phyloP scores from a whole-genome alignment of 2,113 vertebrate genomes.

The Zapus hudsonius region DNA sequence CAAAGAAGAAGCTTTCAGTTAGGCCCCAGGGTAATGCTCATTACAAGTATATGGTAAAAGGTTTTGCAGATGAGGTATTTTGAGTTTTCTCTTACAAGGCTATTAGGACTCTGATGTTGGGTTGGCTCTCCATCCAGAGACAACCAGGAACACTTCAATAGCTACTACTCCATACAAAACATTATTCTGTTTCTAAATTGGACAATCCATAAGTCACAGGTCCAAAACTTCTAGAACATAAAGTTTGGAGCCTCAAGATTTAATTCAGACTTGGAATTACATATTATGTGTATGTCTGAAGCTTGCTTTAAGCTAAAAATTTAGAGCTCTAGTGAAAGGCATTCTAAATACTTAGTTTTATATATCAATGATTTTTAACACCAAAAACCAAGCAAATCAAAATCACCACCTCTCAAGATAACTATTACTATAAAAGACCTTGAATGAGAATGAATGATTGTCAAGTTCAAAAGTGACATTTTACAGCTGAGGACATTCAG shows the following conservation, averaged over 20 bases:
- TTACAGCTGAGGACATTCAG: neutral
- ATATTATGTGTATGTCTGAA: neutral
- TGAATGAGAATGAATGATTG: conserved; percentile 12
- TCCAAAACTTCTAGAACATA: neutral
- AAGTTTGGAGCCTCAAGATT: conserved; percentile 16
- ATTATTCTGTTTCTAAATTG: conserved; percentile 31
- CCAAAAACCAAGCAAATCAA: neutral
- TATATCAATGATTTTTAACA: neutral
- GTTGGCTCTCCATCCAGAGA: conserved; percentile 48
- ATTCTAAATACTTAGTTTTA: conserved; percentile 16
- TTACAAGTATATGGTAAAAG: conserved; percentile 55
- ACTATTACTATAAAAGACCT: neutral
- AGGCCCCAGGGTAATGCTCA: conserved; percentile 47
- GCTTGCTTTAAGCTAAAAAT: conserved; percentile 30
- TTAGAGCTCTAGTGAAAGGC: neutral
- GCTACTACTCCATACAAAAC: conserved; percentile 32
- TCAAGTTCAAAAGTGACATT: neutral
- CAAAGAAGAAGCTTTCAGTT: conserved; percentile 38
- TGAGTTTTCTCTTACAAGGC: conserved; percentile 56
- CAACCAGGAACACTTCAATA: conserved; percentile 7
- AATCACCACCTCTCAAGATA: neutral
- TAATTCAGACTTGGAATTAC: conserved; percentile 19
- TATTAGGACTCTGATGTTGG: conserved; percentile 36
- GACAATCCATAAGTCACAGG: neutral
- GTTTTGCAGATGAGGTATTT: conserved; percentile 20